Conservation (phyloP, 1,140 invertebrate species). For the Diprion similis region DNA sequence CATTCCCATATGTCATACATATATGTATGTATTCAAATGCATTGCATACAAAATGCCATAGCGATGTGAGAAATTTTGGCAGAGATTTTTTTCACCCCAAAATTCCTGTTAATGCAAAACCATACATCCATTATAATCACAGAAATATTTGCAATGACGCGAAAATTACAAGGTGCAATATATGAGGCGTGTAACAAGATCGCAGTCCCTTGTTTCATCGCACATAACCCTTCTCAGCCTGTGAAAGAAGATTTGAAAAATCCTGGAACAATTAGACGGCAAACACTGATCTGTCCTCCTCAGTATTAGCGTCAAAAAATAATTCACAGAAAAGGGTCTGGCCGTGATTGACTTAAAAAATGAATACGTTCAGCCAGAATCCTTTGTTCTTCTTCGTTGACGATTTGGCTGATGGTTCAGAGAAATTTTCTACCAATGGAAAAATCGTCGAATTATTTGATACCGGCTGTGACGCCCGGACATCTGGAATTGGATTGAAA, state of each 20-base stretch:
- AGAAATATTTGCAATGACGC: too few relatives aligned
- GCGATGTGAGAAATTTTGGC: too few relatives aligned
- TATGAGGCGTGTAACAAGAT: background rate
- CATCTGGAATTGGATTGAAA: slow-evolving; percentile 2
- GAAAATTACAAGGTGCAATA: too few relatives aligned
- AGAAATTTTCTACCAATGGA: background rate
- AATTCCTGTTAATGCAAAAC: too few relatives aligned
- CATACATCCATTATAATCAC: too few relatives aligned
- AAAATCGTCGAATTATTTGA: slow-evolving; percentile 21
- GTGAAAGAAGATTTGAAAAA: too few relatives aligned
- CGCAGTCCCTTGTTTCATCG: slow-evolving; percentile 7
- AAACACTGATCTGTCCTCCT: too few relatives aligned
- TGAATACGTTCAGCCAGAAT: background rate
- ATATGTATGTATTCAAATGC: too few relatives aligned
- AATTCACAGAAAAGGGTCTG: background rate
- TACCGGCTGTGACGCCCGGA: slow-evolving; percentile 17
- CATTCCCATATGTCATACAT: too few relatives aligned
- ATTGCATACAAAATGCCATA: too few relatives aligned
- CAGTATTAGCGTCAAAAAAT: background rate
- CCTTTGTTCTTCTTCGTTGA: background rate
- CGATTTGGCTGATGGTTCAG: background rate
- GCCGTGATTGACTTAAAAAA: background rate
- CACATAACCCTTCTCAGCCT: background rate
- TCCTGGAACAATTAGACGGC: too few relatives aligned
- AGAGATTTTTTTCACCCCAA: too few relatives aligned